A percentile compares a stretch with the other conserved stretches of the same genome.
These are phyloP conservation scores for Xylocampa areola DNA, from an alignment of 2,888 invertebrate species.

Conservation along the genomic window DNA sequence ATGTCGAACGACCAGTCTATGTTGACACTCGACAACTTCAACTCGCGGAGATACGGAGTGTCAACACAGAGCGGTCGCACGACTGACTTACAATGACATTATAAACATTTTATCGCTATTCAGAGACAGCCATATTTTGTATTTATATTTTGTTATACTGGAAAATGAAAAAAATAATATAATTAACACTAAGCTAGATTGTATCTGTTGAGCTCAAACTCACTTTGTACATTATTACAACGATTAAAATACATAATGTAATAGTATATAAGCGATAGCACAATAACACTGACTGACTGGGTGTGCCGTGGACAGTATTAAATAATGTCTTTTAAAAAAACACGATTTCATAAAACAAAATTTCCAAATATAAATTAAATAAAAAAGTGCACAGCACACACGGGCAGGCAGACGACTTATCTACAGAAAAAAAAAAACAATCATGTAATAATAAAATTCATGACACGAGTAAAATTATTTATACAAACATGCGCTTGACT, in stretches of 20 bases:
- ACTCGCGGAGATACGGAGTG: slow-evolving; percentile 31
- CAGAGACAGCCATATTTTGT: slow-evolving; percentile 74
- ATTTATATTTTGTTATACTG: slow-evolving; percentile 62
- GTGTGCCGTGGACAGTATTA: slow-evolving; percentile 59
- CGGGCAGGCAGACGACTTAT: slow-evolving; percentile 66
- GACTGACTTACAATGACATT: slow-evolving; percentile 57
- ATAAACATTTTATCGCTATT: slow-evolving; percentile 74
- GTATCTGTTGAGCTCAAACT: slow-evolving; percentile 86
- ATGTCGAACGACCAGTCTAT: slow-evolving; percentile 26
- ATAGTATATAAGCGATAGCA: slow-evolving; percentile 79
- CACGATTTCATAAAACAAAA: slow-evolving; percentile 61
- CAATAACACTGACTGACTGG: slow-evolving; percentile 59
- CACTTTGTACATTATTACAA: slow-evolving; percentile 89
- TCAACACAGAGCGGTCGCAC: slow-evolving; percentile 53
- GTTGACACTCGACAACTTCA: slow-evolving; percentile 22
- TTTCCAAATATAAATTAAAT: slow-evolving; percentile 63
- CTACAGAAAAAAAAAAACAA: slow-evolving; percentile 69
- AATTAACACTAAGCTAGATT: slow-evolving; percentile 83
- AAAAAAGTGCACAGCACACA: slow-evolving; percentile 61
- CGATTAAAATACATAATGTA: slow-evolving; percentile 81
- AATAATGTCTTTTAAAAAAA: slow-evolving; percentile 72
- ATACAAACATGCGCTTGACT: slow-evolving; percentile 63
- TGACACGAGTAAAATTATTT: slow-evolving; percentile 68
- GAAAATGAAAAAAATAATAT: slow-evolving; percentile 63
- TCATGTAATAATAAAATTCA: slow-evolving; percentile 62